phyloP scores from a whole-genome alignment of 2,888 invertebrate genomes.

The Ichneumon xanthorius region DNA sequence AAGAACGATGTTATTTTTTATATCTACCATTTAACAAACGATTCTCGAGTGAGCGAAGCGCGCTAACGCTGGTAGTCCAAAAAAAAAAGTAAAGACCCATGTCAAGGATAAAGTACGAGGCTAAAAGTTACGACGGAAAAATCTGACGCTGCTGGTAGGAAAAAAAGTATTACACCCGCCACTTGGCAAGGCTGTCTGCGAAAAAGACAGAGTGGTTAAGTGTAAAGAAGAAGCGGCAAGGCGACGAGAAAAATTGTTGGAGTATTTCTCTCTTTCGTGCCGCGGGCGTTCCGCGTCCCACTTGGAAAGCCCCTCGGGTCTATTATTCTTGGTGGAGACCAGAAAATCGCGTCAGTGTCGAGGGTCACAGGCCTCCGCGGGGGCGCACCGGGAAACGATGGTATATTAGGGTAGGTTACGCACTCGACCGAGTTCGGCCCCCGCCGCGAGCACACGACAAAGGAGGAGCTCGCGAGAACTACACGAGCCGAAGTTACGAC shows the following conservation, averaged over 20 bases:
- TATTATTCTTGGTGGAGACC: slow-evolving; percentile 18
- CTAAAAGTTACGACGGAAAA: not conserved
- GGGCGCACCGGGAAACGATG: not conserved
- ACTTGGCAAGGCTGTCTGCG: not conserved
- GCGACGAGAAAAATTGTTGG: not conserved
- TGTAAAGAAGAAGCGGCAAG: not conserved
- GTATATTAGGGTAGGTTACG: slow-evolving; percentile 19
- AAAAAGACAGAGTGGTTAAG: slow-evolving; percentile 3
- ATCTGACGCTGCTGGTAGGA: not conserved
- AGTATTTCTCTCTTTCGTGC: slow-evolving; percentile 10
- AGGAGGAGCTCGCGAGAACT: not conserved
- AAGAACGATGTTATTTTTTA: not conserved
- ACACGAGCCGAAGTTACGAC: not conserved
- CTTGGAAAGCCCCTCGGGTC: slow-evolving; percentile 7
- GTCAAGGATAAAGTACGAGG: not conserved
- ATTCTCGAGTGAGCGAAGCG: not conserved
- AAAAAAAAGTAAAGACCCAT: not conserved
- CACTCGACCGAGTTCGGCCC: not conserved
- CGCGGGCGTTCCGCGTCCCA: not conserved
- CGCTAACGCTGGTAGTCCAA: not conserved
- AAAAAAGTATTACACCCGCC: not conserved
- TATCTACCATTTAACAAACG: not conserved
- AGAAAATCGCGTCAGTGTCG: slow-evolving; percentile 20
- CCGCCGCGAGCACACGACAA: not conserved
- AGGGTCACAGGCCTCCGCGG: not conserved